Percentiles rank a stretch among this genome's conserved stretches.
Conservation (phyloP, 2,797 vertebrate genomes). For the Emys orbicularis region DNA sequence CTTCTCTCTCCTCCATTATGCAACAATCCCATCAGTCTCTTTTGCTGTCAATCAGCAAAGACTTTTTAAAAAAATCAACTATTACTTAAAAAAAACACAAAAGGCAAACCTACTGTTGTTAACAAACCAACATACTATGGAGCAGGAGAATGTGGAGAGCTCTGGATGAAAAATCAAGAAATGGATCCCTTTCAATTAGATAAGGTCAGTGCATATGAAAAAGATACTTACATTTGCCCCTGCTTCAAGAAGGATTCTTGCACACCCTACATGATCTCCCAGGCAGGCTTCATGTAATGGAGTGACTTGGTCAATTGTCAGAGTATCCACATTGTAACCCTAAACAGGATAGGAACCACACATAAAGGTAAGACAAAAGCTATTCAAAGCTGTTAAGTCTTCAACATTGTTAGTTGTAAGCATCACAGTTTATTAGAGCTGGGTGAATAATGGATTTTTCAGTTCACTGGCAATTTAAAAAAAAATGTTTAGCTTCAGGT, state of each 20-base stretch:
- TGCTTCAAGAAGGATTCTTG: slow-evolving; percentile 92
- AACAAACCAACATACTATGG: background rate
- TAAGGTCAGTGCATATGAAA: background rate
- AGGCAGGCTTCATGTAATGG: slow-evolving; percentile 95
- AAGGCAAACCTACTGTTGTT: background rate
- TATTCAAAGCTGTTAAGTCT: rapidly evolving
- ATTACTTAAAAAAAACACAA: background rate
- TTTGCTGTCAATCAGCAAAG: background rate
- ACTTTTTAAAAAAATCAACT: background rate
- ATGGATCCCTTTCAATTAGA: background rate
- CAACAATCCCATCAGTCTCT: background rate
- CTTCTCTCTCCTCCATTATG: background rate
- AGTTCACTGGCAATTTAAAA: background rate
- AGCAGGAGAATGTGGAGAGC: background rate
- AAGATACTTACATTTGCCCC: slow-evolving; percentile 92
- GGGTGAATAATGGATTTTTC: background rate
- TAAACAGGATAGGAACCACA: slow-evolving; percentile 67
- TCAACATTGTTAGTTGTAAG: background rate
- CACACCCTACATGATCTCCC: slow-evolving; percentile 92
- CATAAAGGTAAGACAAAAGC: background rate
- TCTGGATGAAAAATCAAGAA: background rate
- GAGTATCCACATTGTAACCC: slow-evolving; percentile 94
- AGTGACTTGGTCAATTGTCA: slow-evolving; percentile 95
- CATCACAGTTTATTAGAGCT: background rate
- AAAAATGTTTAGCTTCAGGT: background rate